Percentiles rank a stretch among this genome's conserved stretches.
Conservation (phyloP, 2,888 invertebrate species). For the Mechanitis mazaeus region DNA sequence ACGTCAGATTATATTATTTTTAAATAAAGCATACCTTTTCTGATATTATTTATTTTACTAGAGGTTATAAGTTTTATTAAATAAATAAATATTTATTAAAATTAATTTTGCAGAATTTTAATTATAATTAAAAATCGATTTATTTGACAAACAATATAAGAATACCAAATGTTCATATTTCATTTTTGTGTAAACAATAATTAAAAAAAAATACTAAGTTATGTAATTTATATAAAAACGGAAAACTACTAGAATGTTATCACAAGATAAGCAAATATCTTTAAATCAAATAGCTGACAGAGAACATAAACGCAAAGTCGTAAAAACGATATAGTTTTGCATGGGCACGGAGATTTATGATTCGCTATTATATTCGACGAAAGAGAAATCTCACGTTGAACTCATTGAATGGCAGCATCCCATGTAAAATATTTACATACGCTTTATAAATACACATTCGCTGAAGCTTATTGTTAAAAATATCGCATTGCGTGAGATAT, state of each 20-base stretch:
- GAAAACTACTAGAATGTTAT: background rate
- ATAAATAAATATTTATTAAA: too few relatives aligned
- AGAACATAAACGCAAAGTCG: background rate
- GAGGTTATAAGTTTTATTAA: too few relatives aligned
- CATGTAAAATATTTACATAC: constrained; percentile 2
- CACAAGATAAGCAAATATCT: constrained; percentile 3
- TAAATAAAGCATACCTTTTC: too few relatives aligned
- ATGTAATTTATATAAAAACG: too few relatives aligned
- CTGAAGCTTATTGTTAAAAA: too few relatives aligned
- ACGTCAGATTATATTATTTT: too few relatives aligned
- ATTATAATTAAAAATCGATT: too few relatives aligned
- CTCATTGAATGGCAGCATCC: background rate
- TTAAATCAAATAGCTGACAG: constrained; percentile 6
- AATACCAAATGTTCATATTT: background rate
- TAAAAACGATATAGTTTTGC: constrained; percentile 7
- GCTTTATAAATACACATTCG: background rate
- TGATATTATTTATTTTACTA: too few relatives aligned
- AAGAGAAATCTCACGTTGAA: background rate
- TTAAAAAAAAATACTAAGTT: too few relatives aligned
- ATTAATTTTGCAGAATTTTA: too few relatives aligned
- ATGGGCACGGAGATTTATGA: background rate
- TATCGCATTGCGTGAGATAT: too few relatives aligned
- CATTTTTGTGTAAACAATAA: too few relatives aligned
- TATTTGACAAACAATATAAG: background rate
- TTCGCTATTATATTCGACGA: background rate